These are phyloP conservation scores for Fopius arisanus DNA, from an alignment of 1,140 invertebrate species.

Conservation along the genomic window DNA sequence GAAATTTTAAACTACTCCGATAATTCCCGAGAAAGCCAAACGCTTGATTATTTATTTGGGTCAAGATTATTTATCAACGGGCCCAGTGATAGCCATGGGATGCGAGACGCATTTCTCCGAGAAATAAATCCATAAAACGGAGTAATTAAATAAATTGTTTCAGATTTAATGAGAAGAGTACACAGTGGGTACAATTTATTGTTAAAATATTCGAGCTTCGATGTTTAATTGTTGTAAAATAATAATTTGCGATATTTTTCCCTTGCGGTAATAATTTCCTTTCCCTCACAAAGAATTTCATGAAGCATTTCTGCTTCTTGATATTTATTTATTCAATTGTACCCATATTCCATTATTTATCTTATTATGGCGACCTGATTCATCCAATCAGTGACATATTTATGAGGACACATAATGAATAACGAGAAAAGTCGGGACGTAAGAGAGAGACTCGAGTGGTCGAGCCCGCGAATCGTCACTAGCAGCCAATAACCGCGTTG, in stretches of 20 bases:
- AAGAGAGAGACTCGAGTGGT: not conserved
- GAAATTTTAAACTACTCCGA: not conserved
- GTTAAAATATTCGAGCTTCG: too few species aligned
- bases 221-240: too few species aligned
- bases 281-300: too few species aligned
- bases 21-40: not conserved
- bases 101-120: not conserved
- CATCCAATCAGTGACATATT: not conserved
- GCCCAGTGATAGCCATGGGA: not conserved
- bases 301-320: too few species aligned
- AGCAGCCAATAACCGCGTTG: not conserved
- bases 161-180: too few species aligned
- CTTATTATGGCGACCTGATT: conserved; percentile 21
- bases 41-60: conserved; percentile 23
- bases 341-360: not conserved
- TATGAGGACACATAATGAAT: not conserved
- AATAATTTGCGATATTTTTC: too few species aligned
- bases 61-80: conserved; percentile 25
- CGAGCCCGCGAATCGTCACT: not conserved
- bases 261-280: too few species aligned
- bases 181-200: too few species aligned
- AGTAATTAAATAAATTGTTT: not conserved
- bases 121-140: not conserved
- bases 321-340: too few species aligned
- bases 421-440: not conserved